phyloP scores from a whole-genome alignment of 2,888 invertebrate genomes.

The Notocelia uddmanniana region DNA sequence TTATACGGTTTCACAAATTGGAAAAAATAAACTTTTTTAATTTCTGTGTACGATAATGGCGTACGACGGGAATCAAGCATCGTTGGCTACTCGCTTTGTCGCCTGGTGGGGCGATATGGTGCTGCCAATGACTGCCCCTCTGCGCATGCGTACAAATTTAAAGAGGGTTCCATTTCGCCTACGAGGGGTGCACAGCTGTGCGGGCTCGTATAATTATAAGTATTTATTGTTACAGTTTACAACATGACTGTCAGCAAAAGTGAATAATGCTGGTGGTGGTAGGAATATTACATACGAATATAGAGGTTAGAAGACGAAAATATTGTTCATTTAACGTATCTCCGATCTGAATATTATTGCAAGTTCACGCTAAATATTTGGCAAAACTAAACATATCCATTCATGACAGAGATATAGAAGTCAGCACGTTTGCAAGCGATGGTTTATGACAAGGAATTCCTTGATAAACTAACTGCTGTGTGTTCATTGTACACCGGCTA shows the following conservation, averaged over 20 bases:
- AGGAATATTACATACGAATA: too few relatives aligned
- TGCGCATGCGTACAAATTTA: constrained; percentile 80
- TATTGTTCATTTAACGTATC: background rate
- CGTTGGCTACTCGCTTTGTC: constrained; percentile 69
- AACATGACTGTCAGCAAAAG: background rate
- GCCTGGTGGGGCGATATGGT: constrained; percentile 65
- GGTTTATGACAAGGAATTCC: constrained; percentile 31
- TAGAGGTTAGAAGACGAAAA: background rate
- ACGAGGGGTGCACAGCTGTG: constrained; percentile 80
- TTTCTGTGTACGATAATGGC: constrained; percentile 60
- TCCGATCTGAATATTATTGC: background rate
- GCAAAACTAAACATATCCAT: background rate
- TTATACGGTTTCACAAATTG: constrained; percentile 53
- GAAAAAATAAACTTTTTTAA: constrained; percentile 49
- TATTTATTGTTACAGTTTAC: constrained; percentile 51
- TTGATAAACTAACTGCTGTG: constrained; percentile 35
- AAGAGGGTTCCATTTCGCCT: constrained; percentile 75
- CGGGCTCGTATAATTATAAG: constrained; percentile 55
- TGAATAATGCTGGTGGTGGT: background rate
- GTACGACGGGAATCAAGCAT: constrained; percentile 69
- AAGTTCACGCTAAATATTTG: background rate
- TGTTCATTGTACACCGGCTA: constrained; percentile 36
- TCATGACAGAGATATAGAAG: too few relatives aligned
- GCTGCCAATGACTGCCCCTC: constrained; percentile 70
- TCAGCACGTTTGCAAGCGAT: constrained; percentile 20